A percentile compares a stretch with the other conserved stretches of the same genome.
Conservation (phyloP, 1,140 invertebrate genomes). For the Varroa destructor region DNA sequence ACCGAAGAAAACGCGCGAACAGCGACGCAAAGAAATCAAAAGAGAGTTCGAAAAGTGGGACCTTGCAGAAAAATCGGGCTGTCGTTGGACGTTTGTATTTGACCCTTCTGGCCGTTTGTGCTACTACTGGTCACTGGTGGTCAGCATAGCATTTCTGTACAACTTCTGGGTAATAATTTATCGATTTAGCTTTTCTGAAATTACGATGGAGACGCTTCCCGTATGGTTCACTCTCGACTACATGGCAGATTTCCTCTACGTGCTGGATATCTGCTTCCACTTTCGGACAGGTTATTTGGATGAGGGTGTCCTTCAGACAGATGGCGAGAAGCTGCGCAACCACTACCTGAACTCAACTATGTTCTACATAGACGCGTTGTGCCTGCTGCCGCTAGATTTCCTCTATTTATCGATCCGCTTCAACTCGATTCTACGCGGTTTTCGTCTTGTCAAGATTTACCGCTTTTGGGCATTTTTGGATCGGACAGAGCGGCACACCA, state of each 20-base stretch:
- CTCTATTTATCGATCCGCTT: slow-evolving; percentile 94
- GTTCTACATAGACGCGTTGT: slow-evolving; percentile 97
- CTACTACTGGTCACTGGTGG: slow-evolving; percentile 93
- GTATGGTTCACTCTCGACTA: slow-evolving; percentile 96
- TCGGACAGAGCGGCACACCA: slow-evolving; percentile 90
- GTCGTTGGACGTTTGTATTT: slow-evolving; percentile 66
- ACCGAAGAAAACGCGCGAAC: slow-evolving; percentile 32
- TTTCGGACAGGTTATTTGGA: slow-evolving; percentile 92
- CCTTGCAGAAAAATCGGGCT: slow-evolving; percentile 39
- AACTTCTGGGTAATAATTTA: slow-evolving; percentile 99
- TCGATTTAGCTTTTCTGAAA: slow-evolving; percentile 87
- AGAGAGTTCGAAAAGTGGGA: slow-evolving; percentile 49
- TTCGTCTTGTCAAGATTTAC: slow-evolving; percentile 94
- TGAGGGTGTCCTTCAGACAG: slow-evolving; percentile 89
- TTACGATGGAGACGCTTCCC: slow-evolving; percentile 57
- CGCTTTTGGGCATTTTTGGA: slow-evolving; percentile 97
- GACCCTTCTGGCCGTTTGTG: slow-evolving; percentile 62
- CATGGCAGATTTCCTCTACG: slow-evolving; percentile 84
- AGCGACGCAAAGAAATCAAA: slow-evolving; percentile 50
- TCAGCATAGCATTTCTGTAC: slow-evolving; percentile 92
- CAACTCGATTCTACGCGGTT: slow-evolving; percentile 89
- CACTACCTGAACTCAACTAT: slow-evolving; percentile 98
- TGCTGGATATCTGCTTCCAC: slow-evolving; percentile 89
- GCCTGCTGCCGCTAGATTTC: slow-evolving; percentile 90
- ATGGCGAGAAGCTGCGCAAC: slow-evolving; percentile 74